Conservation (phyloP, 2,113 vertebrate genomes). For the Diadophis punctatus region DNA sequence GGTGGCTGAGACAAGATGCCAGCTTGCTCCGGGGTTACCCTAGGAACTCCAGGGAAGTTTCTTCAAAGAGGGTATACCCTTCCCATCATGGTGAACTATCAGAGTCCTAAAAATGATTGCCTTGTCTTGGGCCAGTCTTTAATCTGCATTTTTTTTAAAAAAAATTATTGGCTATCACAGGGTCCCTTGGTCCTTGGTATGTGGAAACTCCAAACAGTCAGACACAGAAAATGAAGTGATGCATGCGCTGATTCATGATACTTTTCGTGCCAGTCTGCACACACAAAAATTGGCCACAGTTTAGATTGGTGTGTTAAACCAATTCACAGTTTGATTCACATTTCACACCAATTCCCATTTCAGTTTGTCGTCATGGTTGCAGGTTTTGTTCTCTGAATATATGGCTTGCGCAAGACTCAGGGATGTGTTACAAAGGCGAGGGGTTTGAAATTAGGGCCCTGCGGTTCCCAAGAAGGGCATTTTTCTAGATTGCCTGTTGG, state of each 20-base stretch:
- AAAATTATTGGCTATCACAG: background rate
- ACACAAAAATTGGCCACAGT: background rate
- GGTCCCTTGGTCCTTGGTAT: background rate
- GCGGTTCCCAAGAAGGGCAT: background rate
- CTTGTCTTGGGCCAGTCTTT: background rate
- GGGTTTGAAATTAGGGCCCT: background rate
- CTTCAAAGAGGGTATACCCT: background rate
- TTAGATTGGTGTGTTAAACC: background rate
- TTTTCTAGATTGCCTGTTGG: background rate
- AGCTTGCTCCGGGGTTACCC: background rate
- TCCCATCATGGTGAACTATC: background rate
- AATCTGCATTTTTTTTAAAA: background rate
- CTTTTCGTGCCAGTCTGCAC: background rate
- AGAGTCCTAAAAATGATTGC: background rate
- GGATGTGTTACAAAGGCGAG: background rate
- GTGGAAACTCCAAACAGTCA: background rate
- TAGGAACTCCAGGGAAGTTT: background rate
- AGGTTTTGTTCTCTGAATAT: background rate
- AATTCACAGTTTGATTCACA: too few relatives aligned
- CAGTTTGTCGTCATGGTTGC: background rate
- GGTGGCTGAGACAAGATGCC: background rate
- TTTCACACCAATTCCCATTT: too few relatives aligned
- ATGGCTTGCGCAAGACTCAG: background rate
- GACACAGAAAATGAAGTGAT: background rate
- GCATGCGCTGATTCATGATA: background rate